Base-by-base conservation (phyloP, 2,797 vertebrate genomes). In the Melanotaenia parkinsoni region DNA sequence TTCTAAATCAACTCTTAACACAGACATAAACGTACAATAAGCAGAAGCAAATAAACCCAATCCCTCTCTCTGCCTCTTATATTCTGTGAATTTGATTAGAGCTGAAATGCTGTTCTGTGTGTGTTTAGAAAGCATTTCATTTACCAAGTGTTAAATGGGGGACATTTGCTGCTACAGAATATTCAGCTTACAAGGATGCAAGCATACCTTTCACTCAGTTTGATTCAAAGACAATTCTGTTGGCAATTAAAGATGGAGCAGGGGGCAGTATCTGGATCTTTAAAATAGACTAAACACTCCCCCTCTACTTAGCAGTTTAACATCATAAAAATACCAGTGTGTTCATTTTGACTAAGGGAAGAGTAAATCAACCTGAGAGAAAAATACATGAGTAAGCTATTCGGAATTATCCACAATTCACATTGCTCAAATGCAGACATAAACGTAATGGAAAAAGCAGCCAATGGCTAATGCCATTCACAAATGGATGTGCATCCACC, bases 101-200 rank as follows among this genome's bases (percentile, higher is more conserved):
- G 51, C 69, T 60, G 47, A 74, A 61, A 83, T n/a, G 16, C 56
- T 59, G 53, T 59, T 82, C 65, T 63, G 63, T 71, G 43, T 71
- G 43, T 57, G 65, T 28, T 72, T 40, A 57, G 66, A 76, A 67
- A 76, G 51, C 69, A 47, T 77, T 86, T 70, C 38, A 79, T 81
- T 79, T 76, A 67, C 43, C 11, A 35, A 10, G 3, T 26, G 56
- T 72, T 70, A 61, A 79, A 47, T 54, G 60, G 20, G 32, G 18
- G 20, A 60, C 18, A 37, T 69, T 65, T 70, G 62, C 38, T 67
- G 71, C 71, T 28, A 63, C 3, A 60, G 45, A 70, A 37, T 38
- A 79, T 74, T 58, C 18, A 43, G 32, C 30, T 78, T 20, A 2
- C 3, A 33, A 11, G 32, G 67, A 77, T 56, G 60, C n/a, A 65